Conservation (phyloP, 2,113 vertebrate species). For the Neotragus pygmaeus region DNA sequence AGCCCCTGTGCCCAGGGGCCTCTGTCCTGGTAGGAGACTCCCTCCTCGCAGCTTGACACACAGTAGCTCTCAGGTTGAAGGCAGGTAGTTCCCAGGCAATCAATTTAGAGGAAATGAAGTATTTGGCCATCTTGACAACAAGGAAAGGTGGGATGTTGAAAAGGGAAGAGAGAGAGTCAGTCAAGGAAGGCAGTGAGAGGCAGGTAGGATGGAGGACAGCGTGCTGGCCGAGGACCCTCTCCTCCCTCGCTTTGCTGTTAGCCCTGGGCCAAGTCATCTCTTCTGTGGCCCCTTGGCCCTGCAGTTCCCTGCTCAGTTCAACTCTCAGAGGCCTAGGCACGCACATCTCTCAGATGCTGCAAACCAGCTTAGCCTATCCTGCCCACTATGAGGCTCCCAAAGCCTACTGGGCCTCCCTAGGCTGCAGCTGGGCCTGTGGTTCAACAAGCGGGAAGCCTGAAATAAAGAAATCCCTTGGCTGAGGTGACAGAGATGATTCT, state of each 20-base stretch:
- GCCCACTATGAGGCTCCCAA: not conserved
- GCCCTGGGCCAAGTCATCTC: not conserved
- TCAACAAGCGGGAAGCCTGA: constrained; percentile 60
- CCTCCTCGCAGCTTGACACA: constrained; percentile 22
- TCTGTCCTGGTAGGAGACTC: constrained; percentile 45
- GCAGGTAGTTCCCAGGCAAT: constrained; percentile 66
- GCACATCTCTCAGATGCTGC: constrained; percentile 7
- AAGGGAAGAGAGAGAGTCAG: constrained; percentile 25
- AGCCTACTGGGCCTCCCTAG: not conserved
- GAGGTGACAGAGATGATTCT: constrained; percentile 78
- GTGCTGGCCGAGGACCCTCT: constrained; percentile 47
- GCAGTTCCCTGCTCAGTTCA: constrained; percentile 2
- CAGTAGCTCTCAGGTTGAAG: constrained; percentile 48
- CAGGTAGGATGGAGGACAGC: constrained; percentile 23
- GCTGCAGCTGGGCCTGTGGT: constrained; percentile 34
- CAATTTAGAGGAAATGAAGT: constrained; percentile 61
- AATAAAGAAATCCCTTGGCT: constrained; percentile 73
- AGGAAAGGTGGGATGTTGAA: constrained; percentile 19
- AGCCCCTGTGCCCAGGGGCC: constrained; percentile 4
- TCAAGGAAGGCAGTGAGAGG: constrained; percentile 60
- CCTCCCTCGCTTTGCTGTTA: constrained; percentile 21
- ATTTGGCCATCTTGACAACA: constrained; percentile 70
- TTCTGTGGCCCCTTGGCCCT: not conserved
- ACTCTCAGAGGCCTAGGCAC: not conserved
- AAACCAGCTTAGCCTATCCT: constrained; percentile 26